Evolutionary conservation across 2,888 invertebrate genomes (phyloP).

Genomic region (Drosophila suboccidentalis): DNA sequence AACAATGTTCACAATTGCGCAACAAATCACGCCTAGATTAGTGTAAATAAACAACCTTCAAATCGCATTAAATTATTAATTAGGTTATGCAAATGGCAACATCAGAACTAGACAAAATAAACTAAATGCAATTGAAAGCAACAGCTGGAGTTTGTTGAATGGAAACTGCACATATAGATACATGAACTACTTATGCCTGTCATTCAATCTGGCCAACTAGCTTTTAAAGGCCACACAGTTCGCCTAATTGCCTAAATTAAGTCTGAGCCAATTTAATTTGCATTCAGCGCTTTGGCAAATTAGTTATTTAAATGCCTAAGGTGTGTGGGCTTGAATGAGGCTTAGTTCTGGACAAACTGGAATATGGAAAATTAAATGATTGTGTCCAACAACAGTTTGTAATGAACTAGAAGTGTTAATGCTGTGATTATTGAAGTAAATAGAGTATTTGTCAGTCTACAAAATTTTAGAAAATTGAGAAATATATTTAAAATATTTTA

Average conservation of each 20-base stretch:
- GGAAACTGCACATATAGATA: not conserved
- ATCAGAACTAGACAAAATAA: constrained; percentile 22
- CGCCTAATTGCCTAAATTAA: not conserved
- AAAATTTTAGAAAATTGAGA: not conserved
- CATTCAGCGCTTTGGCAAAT: constrained; percentile 17
- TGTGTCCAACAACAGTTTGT: not conserved
- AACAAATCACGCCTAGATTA: constrained; percentile 35
- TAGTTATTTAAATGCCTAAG: constrained; percentile 19
- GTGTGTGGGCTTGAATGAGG: not conserved
- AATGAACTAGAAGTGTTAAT: not conserved
- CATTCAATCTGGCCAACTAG: not conserved
- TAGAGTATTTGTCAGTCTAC: not conserved
- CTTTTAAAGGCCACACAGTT: constrained; percentile 4
- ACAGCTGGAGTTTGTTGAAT: constrained; percentile 8
- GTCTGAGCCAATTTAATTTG: constrained; percentile 17
- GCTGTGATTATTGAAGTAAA: not conserved
- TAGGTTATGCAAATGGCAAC: constrained; percentile 63
- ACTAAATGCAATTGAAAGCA: constrained; percentile 13
- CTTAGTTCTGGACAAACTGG: constrained; percentile 1
- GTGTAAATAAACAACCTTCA: constrained; percentile 61
- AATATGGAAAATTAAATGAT: constrained; percentile 1
- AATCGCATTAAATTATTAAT: constrained; percentile 53
- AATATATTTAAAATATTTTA: not conserved
- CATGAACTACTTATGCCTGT: constrained; percentile 5
- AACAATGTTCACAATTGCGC: constrained; percentile 15